phyloP scores from a whole-genome alignment of 2,113 vertebrate genomes.

The Sylvia atricapilla region DNA sequence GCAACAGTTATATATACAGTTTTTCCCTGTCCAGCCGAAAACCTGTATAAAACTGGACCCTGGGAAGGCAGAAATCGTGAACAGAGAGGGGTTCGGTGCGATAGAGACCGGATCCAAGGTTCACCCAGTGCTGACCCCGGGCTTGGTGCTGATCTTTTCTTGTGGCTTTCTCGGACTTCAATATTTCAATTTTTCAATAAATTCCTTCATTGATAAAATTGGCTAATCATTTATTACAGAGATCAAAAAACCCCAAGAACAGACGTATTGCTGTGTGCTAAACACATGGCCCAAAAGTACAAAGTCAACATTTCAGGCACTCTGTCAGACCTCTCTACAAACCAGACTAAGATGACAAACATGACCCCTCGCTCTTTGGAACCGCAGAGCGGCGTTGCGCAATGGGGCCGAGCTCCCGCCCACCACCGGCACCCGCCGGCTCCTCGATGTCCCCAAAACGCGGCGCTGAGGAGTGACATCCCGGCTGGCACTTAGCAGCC shows the following conservation, averaged over 20 bases:
- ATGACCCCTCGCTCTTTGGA: conserved; percentile 20
- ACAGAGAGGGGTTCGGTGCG: no score
- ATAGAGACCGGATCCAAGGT: no score
- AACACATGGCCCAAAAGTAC: background rate
- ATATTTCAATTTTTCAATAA: no score
- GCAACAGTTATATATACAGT: no score
- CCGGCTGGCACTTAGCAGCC: background rate
- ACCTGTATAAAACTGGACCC: no score
- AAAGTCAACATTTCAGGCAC: conserved; percentile 27
- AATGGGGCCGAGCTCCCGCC: rapidly evolving
- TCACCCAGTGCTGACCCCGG: no score
- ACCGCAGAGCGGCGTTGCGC: background rate
- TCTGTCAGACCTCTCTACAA: background rate
- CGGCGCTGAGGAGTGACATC: rapidly evolving
- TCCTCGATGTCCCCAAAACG: background rate
- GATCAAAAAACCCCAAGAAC: background rate
- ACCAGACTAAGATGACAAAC: background rate
- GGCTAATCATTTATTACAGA: no score
- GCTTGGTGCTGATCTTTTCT: no score
- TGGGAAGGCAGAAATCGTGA: no score
- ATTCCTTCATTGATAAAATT: no score
- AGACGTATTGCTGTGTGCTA: background rate
- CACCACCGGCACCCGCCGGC: rapidly evolving
- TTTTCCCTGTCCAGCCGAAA: no score
- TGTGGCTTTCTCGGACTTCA: no score